Percentiles rank a stretch among this genome's conserved stretches.
phyloP scores from a whole-genome alignment of 1,140 invertebrate genomes.

The Anadara kagoshimensis region DNA sequence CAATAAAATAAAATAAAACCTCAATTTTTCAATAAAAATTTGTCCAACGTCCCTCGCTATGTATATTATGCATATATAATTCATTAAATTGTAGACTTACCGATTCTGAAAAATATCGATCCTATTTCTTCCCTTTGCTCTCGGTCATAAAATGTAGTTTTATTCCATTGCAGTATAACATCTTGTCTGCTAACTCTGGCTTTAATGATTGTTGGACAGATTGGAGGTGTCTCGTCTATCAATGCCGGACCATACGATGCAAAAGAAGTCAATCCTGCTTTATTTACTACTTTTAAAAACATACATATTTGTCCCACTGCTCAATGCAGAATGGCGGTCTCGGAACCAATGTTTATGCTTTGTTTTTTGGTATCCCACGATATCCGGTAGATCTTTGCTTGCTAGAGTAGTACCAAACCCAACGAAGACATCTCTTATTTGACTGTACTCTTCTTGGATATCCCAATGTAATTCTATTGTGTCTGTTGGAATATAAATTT shows the following conservation, averaged over 20 bases:
- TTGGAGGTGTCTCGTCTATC: constrained; percentile 45
- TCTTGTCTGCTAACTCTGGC: neutral
- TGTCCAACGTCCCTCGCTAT: no score
- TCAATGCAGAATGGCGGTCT: constrained; percentile 35
- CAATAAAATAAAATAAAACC: no score
- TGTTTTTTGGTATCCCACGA: constrained; percentile 28
- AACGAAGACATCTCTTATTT: constrained; percentile 23
- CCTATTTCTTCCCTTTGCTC: constrained; percentile 34
- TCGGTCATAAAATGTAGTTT: constrained; percentile 21
- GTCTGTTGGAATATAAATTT: constrained; percentile 17
- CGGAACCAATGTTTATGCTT: constrained; percentile 23
- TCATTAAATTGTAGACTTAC: constrained; percentile 7
- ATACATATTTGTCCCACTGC: constrained; percentile 31
- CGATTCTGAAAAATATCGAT: constrained; percentile 30
- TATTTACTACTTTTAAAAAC: constrained; percentile 41
- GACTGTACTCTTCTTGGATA: constrained; percentile 22
- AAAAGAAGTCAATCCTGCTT: constrained; percentile 28
- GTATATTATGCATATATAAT: neutral
- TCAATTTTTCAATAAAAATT: no score
- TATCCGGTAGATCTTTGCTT: constrained; percentile 10
- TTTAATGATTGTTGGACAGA: constrained; percentile 14
- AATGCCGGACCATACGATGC: constrained; percentile 38
- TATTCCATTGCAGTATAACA: constrained; percentile 32
- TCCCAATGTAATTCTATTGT: constrained; percentile 17
- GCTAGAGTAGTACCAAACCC: constrained; percentile 14